Evolutionary conservation across 2,797 vertebrate genomes (phyloP), one percentile per base, ranked within the genome.

Genomic region (Halcyon badia): DNA sequence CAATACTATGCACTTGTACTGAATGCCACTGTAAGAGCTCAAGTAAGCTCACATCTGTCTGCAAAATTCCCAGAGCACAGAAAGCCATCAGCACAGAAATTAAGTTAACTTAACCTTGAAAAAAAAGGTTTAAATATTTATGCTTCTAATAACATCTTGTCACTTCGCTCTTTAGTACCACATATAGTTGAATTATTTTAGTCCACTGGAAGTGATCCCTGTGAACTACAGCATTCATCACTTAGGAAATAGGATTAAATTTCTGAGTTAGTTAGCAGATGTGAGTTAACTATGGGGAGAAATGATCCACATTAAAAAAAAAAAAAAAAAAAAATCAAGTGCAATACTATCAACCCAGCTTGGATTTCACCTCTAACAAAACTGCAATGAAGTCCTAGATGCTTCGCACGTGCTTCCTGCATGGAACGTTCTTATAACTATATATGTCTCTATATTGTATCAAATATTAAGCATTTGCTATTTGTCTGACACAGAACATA

Each of bases 111-210:
- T 79, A 48, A 84, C 22, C 35, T 49, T 28, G 14, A 21, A 42
- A 68, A 88, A 72, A 83, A 81, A 58, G 10, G 26, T 61, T 94
- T 82, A 92, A 93, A 69, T 76, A 82, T 68, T 95, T 79, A 91
- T 70, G 56, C 60, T 58, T 82, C 66, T 58, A 39, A 31, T 41
- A 84, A 1, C 8, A 39, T 84, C 58, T 88, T 4, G 3, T 57
- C 73, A n/a, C 65, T 81, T 89, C 0, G 14, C 12, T 84, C 60
- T 60, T 88, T 49, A 84, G 46, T 72, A 86, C 46, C 37, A 35
- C 46, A 81, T 57, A 62, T 8, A 73, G 62, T 1, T 33, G 37
- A 62, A 85, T 82, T 88, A 58, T 76, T 96, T 91, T 79, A 87
- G 57, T 48, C 80, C 51, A 54, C 77, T 82, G 39, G 30, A 92